Evolutionary conservation across 2,797 vertebrate genomes (phyloP).

Genomic region (Paramormyrops hopkinsi): DNA sequence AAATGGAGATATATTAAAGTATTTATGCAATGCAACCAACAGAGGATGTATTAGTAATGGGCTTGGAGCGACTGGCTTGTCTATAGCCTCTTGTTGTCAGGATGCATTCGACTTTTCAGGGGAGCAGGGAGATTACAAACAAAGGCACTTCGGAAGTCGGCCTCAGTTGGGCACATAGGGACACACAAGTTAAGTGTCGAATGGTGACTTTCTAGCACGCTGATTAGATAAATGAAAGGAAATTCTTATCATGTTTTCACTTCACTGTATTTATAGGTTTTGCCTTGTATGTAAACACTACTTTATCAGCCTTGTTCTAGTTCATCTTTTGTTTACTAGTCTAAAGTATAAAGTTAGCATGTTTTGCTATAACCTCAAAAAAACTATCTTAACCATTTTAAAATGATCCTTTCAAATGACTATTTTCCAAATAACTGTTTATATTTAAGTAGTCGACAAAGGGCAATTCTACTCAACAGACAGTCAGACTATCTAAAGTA

Average conservation of each 20-base stretch:
- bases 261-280: neutral
- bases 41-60: conserved; percentile 85
- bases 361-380: neutral
- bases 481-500: neutral
- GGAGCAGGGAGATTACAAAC: conserved; percentile 32
- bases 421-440: neutral
- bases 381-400: neutral
- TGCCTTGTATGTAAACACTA: neutral
- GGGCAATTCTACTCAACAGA: neutral
- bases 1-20: conserved; percentile 87
- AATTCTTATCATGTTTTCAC: neutral
- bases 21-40: conserved; percentile 86
- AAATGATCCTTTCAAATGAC: neutral
- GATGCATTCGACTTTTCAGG: conserved; percentile 51
- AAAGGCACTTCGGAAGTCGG: conserved; percentile 6
- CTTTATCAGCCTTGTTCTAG: neutral
- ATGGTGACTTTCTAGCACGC: neutral
- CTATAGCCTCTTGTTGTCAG: conserved; percentile 75
- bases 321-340: neutral
- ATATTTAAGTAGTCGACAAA: neutral
- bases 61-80: conserved; percentile 62
- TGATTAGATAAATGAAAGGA: neutral
- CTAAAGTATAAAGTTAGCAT: neutral
- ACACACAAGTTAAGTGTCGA: conserved; percentile 11
- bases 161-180: conserved; percentile 3